These are phyloP conservation scores for Gasteruption jaculator DNA, from an alignment of 2,888 invertebrate genomes.

Conservation along the genomic window DNA sequence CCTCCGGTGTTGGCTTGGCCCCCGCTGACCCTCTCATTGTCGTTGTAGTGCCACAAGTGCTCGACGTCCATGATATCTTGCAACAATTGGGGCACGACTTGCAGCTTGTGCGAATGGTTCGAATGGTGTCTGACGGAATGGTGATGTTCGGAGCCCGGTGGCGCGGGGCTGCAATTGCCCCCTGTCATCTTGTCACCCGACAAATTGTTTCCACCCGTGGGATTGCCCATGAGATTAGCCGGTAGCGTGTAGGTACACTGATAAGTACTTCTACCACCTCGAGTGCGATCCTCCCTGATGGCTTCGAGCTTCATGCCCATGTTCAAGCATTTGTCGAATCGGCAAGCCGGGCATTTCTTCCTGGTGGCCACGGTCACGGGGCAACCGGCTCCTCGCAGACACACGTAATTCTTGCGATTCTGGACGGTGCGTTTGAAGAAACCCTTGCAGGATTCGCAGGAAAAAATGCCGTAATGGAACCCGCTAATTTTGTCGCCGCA, in stretches of 20 bases:
- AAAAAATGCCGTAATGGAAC: slow-evolving; percentile 97
- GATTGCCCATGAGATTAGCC: slow-evolving; percentile 54
- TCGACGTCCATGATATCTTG: slow-evolving; percentile 96
- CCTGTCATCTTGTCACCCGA: slow-evolving; percentile 48
- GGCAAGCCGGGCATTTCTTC: slow-evolving; percentile 95
- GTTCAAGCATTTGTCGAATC: slow-evolving; percentile 91
- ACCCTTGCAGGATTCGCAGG: slow-evolving; percentile 96
- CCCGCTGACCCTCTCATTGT: slow-evolving; percentile 67
- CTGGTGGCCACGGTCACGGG: slow-evolving; percentile 89
- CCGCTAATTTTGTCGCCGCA: slow-evolving; percentile 95
- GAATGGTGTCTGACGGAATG: slow-evolving; percentile 45
- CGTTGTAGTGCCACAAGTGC: slow-evolving; percentile 92
- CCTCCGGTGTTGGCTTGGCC: slow-evolving; percentile 39
- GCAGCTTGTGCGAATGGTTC: slow-evolving; percentile 46
- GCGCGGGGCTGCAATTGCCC: slow-evolving; percentile 46
- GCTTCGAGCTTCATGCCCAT: slow-evolving; percentile 98
- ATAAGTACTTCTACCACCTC: slow-evolving; percentile 94
- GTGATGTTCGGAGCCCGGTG: slow-evolving; percentile 43
- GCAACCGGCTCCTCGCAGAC: slow-evolving; percentile 84
- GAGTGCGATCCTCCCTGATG: slow-evolving; percentile 88
- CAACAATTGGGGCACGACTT: slow-evolving; percentile 46
- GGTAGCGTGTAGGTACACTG: slow-evolving; percentile 91
- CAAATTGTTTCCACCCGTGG: slow-evolving; percentile 55
- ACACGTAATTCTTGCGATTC: slow-evolving; percentile 95
- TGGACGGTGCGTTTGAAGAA: slow-evolving; percentile 99